Base-by-base conservation (phyloP, 2,888 invertebrate species). In the Watsonalla cultraria region DNA sequence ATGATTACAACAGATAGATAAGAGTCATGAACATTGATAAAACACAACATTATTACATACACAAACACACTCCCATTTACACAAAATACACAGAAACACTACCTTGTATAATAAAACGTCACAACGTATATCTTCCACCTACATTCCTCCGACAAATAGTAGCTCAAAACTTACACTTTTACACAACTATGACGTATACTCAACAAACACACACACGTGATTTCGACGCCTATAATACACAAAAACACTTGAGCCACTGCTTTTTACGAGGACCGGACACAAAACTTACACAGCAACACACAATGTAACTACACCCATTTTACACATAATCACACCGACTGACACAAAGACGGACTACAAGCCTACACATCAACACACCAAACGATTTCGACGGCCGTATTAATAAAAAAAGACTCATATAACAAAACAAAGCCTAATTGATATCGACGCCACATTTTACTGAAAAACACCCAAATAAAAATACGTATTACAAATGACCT, bases 321-420 rank as follows among this genome's bases (percentile, higher is more conserved):
- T 24, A 24, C 24, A 24, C 24, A 24, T 53, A 58, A 53, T 15
- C 39, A 57, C 62, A 45, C 54, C 53, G 45, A 9, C 42, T 9
- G 4, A 47, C 47, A 24, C 46, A 13, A 24, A 24, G 24, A 24
- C 24, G 24, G 24, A 24, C 4, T 24, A 24, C 4, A 24, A 24
- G 24, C 24, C 24, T 24, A 24, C 24, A 24, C 24, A 24, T 24
- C 4, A 24, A 24, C 24, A 24, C 24, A 24, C 24, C 4, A 1
- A 24, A 24, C 1, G 24, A 24, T 24, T 24, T 24, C 24, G 24
- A 24, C 24, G 24, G 2, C 24, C 24, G 24, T 24, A 24, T 24
- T 24, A 24, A 24, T 24, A 24, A 24, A 24, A n/a, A 4, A 24
- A 24, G 24, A 24, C 24, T 2, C 2, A 24, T 24, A 24, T 24